These are phyloP conservation scores for Melieria omissa DNA, from an alignment of 2,888 invertebrate species.

Conservation along the genomic window DNA sequence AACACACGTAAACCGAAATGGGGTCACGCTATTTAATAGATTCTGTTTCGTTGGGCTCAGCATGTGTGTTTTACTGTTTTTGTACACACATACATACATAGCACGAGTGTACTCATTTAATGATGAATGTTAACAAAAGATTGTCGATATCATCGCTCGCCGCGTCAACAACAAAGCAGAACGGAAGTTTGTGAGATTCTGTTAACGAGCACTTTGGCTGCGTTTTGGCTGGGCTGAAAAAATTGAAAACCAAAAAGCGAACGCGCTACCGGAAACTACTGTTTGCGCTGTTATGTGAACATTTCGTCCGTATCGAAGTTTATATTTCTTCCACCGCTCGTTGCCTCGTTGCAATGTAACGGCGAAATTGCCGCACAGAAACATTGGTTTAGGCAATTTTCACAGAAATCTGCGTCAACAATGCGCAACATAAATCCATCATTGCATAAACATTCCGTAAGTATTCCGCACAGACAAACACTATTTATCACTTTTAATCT, in stretches of 20 bases:
- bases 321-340: no score
- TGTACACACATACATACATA: no score
- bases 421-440: no score
- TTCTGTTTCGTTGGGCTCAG: neutral
- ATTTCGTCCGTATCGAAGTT: no score
- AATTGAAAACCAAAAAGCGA: slow-evolving; percentile 9
- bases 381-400: no score
- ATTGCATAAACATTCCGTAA: no score
- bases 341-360: no score
- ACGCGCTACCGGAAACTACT: slow-evolving; percentile 20
- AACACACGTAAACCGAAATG: neutral
- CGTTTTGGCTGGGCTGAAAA: slow-evolving; percentile 11
- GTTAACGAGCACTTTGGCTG: slow-evolving; percentile 24
- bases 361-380: no score
- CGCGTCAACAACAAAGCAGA: neutral
- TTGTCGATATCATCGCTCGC: neutral
- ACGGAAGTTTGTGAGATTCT: slow-evolving; percentile 22
- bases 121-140: slow-evolving; percentile 1
- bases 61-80: neutral
- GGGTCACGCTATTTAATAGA: slow-evolving; percentile 1
- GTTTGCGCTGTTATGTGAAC: slow-evolving; percentile 3
- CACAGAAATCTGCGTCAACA: no score
- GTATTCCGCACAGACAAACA: no score
- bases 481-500: no score
- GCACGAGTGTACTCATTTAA: neutral